Evolutionary conservation across 2,113 vertebrate genomes (phyloP), one percentile per base, ranked within the genome.

Genomic region (Coregonus clupeaformis): DNA sequence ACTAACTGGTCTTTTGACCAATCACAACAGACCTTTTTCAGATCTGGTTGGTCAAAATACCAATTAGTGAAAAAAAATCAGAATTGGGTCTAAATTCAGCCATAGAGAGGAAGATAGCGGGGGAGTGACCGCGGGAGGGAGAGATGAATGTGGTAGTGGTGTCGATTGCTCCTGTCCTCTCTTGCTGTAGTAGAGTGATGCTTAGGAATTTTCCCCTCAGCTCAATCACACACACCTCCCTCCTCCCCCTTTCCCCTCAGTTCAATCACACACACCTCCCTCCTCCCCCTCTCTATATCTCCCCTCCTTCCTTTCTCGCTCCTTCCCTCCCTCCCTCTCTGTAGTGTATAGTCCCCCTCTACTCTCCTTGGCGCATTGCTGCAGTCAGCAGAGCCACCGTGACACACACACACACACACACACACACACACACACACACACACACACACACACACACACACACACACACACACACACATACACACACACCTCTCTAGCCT

Each of bases 331-430:
- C 78, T 59, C 81, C 73, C 77, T 73, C 86, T 87, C 86, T 87
- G 85, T 89, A 86, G 85, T 88, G 86, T 90, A 86, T 90, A 89
- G 88, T 89, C 88, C 88, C 90, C 89, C 89, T 87, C 86, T 81
- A 84, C 85, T 91, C 89, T 91, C 87, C 88, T 93, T 93, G 91
- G 89, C 84, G 92, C 92, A 93, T 91, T 92, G 87, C 91, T 92
- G 92, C 92, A 93, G 90, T 92, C 89, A 89, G 82, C 84, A 83
- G 64, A 75, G 77, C 77, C 86, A 88, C 85, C 81, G 73, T 87
- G 84, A 84, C 83, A 84, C 84, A 82, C 80, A 83, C 86, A 69
- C 78, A 75, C 79, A 72, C 76, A 78, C 81, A 67, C 79, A 77
- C 74, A 64, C 77, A 72, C 55, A 59, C 75, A 45, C 82, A 55